These are phyloP conservation scores for Coregonus clupeaformis DNA, from an alignment of 2,113 vertebrate species.

Conservation along the genomic window DNA sequence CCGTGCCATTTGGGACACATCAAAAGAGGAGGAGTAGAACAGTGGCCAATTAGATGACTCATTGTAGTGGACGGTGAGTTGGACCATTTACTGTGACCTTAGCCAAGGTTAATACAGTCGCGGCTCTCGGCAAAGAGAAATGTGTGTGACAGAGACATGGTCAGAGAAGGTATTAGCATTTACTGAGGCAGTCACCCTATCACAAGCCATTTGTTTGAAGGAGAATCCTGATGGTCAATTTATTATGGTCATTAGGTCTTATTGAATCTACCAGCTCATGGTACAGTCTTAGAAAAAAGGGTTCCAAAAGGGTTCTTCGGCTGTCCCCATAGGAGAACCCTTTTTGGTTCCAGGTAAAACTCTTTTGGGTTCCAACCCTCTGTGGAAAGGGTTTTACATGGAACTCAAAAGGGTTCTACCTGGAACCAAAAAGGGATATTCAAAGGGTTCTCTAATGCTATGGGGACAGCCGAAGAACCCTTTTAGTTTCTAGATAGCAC, in stretches of 20 bases:
- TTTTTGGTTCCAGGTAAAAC: too few species aligned
- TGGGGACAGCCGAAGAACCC: too few species aligned
- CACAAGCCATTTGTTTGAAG: neutral
- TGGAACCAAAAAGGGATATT: too few species aligned
- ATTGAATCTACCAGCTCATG: too few species aligned
- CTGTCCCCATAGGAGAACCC: too few species aligned
- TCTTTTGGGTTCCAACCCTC: too few species aligned
- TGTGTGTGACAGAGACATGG: neutral
- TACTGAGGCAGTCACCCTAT: neutral
- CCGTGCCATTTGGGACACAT: neutral
- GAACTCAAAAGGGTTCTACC: too few species aligned
- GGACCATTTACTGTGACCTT: slow-evolving; percentile 38
- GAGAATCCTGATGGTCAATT: neutral
- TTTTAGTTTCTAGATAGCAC: too few species aligned
- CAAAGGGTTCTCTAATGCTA: too few species aligned
- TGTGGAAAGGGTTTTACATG: too few species aligned
- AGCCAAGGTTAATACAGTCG: slow-evolving; percentile 41
- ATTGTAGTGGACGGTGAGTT: slow-evolving; percentile 45
- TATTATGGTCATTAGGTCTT: neutral
- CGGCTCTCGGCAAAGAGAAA: slow-evolving; percentile 12
- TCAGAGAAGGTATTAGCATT: neutral
- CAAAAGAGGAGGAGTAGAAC: slow-evolving; percentile 10
- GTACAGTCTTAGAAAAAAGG: too few species aligned
- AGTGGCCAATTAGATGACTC: slow-evolving; percentile 56
- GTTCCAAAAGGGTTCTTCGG: too few species aligned